A percentile compares a stretch with the other conserved stretches of the same genome.
These are phyloP conservation scores for Sthenelais limicola DNA, from an alignment of 2,888 invertebrate genomes.

Conservation along the genomic window DNA sequence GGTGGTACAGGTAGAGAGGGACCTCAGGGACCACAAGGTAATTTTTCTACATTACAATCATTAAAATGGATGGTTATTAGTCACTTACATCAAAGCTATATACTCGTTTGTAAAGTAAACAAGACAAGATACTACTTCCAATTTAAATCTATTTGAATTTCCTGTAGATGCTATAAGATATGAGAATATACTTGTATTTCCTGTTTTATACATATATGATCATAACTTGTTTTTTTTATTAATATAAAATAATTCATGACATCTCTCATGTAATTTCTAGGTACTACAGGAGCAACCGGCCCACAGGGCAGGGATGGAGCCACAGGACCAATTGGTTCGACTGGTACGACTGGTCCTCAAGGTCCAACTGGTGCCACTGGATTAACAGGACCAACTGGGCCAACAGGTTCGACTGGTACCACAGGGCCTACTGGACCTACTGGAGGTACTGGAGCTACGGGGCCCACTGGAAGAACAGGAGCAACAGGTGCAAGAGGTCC, in stretches of 20 bases:
- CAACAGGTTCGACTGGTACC: constrained; percentile 36
- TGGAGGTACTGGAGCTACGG: constrained; percentile 42
- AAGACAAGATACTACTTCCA: too few relatives aligned
- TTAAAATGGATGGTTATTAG: too few relatives aligned
- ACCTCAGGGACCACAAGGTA: too few relatives aligned
- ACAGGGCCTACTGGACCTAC: constrained; percentile 42
- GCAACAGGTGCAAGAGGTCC: constrained; percentile 30
- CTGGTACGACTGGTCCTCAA: constrained; percentile 25
- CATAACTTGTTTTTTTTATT: not conserved
- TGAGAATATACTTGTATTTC: not conserved
- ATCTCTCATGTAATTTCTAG: not conserved
- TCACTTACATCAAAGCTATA: too few relatives aligned
- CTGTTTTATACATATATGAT: not conserved
- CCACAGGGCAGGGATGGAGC: not conserved
- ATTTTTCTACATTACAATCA: too few relatives aligned
- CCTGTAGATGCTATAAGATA: too few relatives aligned
- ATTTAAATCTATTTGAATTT: too few relatives aligned
- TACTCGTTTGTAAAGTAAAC: too few relatives aligned
- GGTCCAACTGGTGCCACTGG: constrained; percentile 40
- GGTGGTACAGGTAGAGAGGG: constrained; percentile 17
- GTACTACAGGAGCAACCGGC: constrained; percentile 9
- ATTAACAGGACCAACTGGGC: constrained; percentile 30
- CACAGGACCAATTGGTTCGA: constrained; percentile 39
- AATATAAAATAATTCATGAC: not conserved
- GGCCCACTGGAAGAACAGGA: constrained; percentile 35